Evolutionary conservation across 2,797 vertebrate species (phyloP), one percentile per base, ranked within the genome.

Genomic region (Selene dorsalis): DNA sequence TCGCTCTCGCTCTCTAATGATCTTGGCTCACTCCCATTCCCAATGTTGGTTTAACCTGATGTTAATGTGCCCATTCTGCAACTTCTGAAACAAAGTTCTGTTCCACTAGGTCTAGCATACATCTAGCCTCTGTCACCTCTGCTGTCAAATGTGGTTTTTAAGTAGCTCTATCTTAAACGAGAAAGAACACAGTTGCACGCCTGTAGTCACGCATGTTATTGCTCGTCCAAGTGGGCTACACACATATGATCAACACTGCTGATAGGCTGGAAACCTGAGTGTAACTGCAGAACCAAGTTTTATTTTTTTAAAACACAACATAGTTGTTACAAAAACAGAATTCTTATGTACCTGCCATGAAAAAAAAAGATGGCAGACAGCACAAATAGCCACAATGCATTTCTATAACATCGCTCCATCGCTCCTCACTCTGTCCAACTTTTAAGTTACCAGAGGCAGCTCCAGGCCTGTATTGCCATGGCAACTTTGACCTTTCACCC

Each of bases 11-110:
- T 41, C 79, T 86, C 79, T 88, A 87, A 91, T 90, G 89, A 87
- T 88, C 82, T 84, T 87, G 86, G 84, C 86, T 90, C 85, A 52
- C 80, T 88, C 84, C 86, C 87, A 79, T 85, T 86, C 83, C 78
- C 80, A 86, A 61, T 93, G 93, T 95, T 94, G 87, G 87, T 93
- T 95, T 95, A 94, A 95, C 93, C 92, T 67, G 73, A 84, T 88
- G 92, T 92, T 93, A 93, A 92, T 91, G 84, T 87, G 88, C 66
- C 83, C 64, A 41, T 77, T 82, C 77, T 65, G 81, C 72, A 76
- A 76, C 88, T 81, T 88, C 89, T 92, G 85, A 92, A 93, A 87
- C 89, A 79, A 89, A 89, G 91, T 83, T 90, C 86, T 85, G 88
- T 91, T 91, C 79, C 79, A 83, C 69, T 17, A 7, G 50, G 75